Percentiles rank a stretch among this genome's conserved stretches.
These are phyloP conservation scores for Dynastes tityus DNA, from an alignment of 2,888 invertebrate species.

Conservation along the genomic window DNA sequence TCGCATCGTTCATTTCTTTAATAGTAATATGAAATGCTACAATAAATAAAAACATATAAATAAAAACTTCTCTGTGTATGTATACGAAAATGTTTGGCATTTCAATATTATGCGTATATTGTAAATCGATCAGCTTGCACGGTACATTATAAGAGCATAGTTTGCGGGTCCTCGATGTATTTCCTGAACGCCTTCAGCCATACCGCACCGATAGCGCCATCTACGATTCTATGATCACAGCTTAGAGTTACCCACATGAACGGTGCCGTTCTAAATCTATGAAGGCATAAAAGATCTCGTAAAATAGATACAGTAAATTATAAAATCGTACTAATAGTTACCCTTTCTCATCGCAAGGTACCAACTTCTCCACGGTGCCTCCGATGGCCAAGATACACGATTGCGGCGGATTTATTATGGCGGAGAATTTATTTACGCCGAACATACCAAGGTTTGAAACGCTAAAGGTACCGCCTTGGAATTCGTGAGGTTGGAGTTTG, in stretches of 20 bases:
- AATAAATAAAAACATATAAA: conserved; percentile 20
- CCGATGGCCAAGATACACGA: conserved; percentile 95
- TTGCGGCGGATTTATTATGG: conserved; percentile 97
- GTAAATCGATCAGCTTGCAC: neutral
- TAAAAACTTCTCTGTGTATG: conserved; percentile 9
- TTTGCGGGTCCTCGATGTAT: conserved; percentile 92
- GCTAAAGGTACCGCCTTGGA: conserved; percentile 96
- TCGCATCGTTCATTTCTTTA: neutral
- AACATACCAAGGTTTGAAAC: conserved; percentile 98
- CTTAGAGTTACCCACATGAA: conserved; percentile 94
- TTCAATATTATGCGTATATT: conserved; percentile 32
- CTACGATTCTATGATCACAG: conserved; percentile 97
- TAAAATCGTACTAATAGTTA: conserved; percentile 67
- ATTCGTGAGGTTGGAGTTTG: conserved; percentile 93
- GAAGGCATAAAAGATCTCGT: conserved; percentile 54
- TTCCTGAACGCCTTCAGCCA: conserved; percentile 94
- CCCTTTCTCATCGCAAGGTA: conserved; percentile 87
- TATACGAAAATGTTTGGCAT: conserved; percentile 33
- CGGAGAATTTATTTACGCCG: conserved; percentile 89
- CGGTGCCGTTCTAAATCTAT: conserved; percentile 81
- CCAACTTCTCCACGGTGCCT: conserved; percentile 81
- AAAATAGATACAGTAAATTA: conserved; percentile 36
- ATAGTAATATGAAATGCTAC: conserved; percentile 23
- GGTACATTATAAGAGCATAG: conserved; percentile 87
- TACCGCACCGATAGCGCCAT: conserved; percentile 97